Base-by-base conservation (phyloP, 2,113 vertebrate genomes). In the Eurypyga helias region DNA sequence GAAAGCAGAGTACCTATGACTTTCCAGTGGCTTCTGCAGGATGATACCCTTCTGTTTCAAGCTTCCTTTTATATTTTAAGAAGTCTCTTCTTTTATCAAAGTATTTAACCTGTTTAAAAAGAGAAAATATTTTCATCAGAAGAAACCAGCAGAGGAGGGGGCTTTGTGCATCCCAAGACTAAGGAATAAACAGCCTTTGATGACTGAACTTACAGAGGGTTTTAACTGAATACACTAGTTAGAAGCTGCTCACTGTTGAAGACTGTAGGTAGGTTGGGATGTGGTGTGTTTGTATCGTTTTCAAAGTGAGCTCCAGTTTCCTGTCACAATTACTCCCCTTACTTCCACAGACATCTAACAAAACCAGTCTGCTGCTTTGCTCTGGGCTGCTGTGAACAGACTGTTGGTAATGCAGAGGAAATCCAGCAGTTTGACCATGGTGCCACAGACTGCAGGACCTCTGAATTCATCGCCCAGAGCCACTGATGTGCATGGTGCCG, bases 51-150 rank as follows among this genome's bases (percentile, higher is more conserved):
- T 98, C 98, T 3, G 93, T 95, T 98, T 99, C 94, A 95, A 99
- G 98, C 91, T 98, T 98, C 78, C 97, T 98, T 95, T 99, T 99
- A 57, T 99, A 99, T 97, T 99, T 99, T 97, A 99, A 97, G 88
- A 98, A 99, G 93, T 99, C 99, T 98, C 99, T 99, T 98, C 99
- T 98, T 98, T 98, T 99, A 93, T 97, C 90, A 90, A 99, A 99
- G 88, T 99, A 98, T 85, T 99, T 99, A 86, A 99, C 99, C 99
- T 99, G 98, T 93, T 82, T 41, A 64, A 69, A 94, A 87, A 96
- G 18, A 94, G 51, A 90, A 94, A 90, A 5, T 0, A 51, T n/a
- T 2, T 24, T 70, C 1, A 20, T 57, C 24, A 55, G 33, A 88
- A 91, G 7, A 85, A 77, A 79, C 3, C 1, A 85, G 23, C 16